phyloP scores from a whole-genome alignment of 2,888 invertebrate genomes.

The Petrolisthes cinctipes region DNA sequence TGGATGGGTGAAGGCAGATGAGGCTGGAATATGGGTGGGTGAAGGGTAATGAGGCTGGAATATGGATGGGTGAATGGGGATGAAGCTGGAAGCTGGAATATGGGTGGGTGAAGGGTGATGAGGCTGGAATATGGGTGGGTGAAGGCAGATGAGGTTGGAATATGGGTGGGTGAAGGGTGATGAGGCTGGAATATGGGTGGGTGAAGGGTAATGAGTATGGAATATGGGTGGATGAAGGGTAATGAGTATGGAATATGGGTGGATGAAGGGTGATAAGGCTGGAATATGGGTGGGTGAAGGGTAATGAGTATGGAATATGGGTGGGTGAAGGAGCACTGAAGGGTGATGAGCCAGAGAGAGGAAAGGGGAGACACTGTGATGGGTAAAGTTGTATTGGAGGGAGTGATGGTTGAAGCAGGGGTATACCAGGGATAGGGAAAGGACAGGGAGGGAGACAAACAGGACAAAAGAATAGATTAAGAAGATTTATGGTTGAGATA shows the following conservation, averaged over 20 bases:
- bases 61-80: neutral
- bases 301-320: neutral
- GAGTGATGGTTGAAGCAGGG: neutral
- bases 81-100: neutral
- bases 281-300: neutral
- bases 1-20: neutral
- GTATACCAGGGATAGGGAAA: neutral
- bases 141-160: neutral
- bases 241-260: neutral
- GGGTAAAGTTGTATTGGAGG: neutral
- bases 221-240: neutral
- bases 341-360: neutral
- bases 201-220: no score
- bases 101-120: neutral
- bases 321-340: neutral
- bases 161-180: neutral
- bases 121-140: neutral
- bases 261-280: neutral
- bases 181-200: neutral
- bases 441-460: neutral
- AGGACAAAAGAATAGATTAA: neutral
- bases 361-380: neutral
- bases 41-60: neutral
- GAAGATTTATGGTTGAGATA: neutral
- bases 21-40: neutral